Percentiles rank a stretch among this genome's conserved stretches.
Evolutionary conservation across 2,797 vertebrate genomes (phyloP).

Genomic region (Cossypha niveicapilla): DNA sequence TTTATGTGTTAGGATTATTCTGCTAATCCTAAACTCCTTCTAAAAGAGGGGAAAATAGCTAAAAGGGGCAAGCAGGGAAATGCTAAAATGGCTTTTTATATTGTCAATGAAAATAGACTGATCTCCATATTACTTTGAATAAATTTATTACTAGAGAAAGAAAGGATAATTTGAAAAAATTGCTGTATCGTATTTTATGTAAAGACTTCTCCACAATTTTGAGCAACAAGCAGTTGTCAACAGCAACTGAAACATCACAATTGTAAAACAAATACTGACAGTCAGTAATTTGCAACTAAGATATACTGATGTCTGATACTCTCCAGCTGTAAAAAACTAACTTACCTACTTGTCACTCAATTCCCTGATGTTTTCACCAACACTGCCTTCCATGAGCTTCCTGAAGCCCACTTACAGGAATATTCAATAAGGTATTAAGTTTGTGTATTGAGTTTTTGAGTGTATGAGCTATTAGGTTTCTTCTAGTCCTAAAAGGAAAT

Average conservation of each 20-base stretch:
- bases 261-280: slow-evolving; percentile 4
- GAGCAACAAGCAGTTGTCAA: neutral
- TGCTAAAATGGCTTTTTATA: neutral
- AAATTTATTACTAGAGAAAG: neutral
- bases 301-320: neutral
- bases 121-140: neutral
- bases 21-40: neutral
- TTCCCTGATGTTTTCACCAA: neutral
- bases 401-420: neutral
- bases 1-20: neutral
- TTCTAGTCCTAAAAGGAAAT: neutral
- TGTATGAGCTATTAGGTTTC: neutral
- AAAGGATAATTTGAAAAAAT: neutral
- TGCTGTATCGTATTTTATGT: neutral
- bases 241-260: neutral
- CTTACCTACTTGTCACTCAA: neutral
- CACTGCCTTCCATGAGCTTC: neutral
- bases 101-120: neutral
- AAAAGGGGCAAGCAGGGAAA: neutral
- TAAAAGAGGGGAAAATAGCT: neutral
- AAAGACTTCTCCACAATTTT: neutral
- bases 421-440: neutral
- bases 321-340: neutral
- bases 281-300: neutral
- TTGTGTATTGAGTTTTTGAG: neutral